These are phyloP conservation scores for Pteria penguin DNA, from an alignment of 2,888 invertebrate genomes.

Conservation along the genomic window DNA sequence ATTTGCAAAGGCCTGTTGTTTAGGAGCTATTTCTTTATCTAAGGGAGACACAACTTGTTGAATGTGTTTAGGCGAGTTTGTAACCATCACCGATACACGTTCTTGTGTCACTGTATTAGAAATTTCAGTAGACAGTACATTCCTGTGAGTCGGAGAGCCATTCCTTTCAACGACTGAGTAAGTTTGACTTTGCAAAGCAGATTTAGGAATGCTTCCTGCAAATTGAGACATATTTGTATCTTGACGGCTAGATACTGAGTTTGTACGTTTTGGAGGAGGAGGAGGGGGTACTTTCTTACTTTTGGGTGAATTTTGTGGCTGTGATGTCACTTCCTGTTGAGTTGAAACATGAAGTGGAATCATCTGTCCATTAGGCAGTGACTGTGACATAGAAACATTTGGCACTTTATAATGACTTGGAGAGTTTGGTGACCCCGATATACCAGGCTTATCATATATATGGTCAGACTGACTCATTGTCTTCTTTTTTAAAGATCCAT, in stretches of 20 bases:
- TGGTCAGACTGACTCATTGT: constrained; percentile 55
- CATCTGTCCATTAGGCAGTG: constrained; percentile 44
- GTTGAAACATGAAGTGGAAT: constrained; percentile 59
- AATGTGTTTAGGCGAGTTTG: constrained; percentile 37
- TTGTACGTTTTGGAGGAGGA: constrained; percentile 81
- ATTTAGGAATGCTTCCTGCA: constrained; percentile 45
- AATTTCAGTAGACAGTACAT: constrained; percentile 19
- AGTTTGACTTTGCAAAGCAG: constrained; percentile 21
- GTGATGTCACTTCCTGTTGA: constrained; percentile 50
- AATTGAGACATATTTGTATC: constrained; percentile 28
- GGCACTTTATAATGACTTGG: constrained; percentile 47
- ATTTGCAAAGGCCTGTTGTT: constrained; percentile 78
- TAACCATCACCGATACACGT: constrained; percentile 57
- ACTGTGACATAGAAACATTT: constrained; percentile 42
- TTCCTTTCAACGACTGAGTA: constrained; percentile 13
- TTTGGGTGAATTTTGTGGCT: constrained; percentile 60
- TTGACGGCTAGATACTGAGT: constrained; percentile 74
- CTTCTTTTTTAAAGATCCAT: constrained; percentile 8
- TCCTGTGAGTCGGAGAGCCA: neutral
- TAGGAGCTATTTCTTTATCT: constrained; percentile 12
- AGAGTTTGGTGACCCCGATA: constrained; percentile 55
- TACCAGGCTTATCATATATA: constrained; percentile 69
- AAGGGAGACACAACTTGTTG: neutral
- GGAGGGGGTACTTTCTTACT: constrained; percentile 78
- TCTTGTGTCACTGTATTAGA: constrained; percentile 49